Conservation (phyloP, 2,888 invertebrate genomes). For the Brenthis hecate region DNA sequence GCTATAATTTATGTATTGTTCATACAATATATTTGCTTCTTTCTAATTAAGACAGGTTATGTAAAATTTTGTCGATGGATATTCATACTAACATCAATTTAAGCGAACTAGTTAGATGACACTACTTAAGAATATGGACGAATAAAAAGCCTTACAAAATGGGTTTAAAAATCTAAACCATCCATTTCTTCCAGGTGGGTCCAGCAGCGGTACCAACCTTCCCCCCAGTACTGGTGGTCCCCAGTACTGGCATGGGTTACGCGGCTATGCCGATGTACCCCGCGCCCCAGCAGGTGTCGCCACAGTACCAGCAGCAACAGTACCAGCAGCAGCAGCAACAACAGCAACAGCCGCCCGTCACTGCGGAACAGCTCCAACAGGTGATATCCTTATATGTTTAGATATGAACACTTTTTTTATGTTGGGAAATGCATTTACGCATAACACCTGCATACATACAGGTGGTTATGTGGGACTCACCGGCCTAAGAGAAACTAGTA, state of each 20-base stretch:
- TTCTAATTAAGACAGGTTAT: too few relatives aligned
- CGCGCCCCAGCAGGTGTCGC: constrained; percentile 51
- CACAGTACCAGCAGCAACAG: constrained; percentile 41
- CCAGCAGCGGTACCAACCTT: constrained; percentile 76
- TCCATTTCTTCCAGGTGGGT: constrained; percentile 58
- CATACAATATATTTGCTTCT: neutral
- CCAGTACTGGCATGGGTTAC: constrained; percentile 80
- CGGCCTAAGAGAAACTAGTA: too few relatives aligned
- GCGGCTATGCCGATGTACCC: constrained; percentile 79
- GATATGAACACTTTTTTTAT: neutral
- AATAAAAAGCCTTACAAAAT: neutral
- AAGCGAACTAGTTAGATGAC: too few relatives aligned
- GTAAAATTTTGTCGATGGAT: too few relatives aligned
- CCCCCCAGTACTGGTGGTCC: constrained; percentile 87
- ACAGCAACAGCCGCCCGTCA: constrained; percentile 51
- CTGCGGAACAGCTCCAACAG: constrained; percentile 67
- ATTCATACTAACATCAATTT: too few relatives aligned
- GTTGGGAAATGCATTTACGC: too few relatives aligned
- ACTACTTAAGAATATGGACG: neutral
- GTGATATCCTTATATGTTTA: constrained; percentile 45
- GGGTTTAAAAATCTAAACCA: neutral
- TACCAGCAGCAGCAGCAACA: constrained; percentile 45
- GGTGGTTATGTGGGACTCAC: too few relatives aligned
- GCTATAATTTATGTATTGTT: neutral
- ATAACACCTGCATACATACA: too few relatives aligned